Conservation (phyloP, 1,140 invertebrate genomes). For the Drosophila punjabiensis region DNA sequence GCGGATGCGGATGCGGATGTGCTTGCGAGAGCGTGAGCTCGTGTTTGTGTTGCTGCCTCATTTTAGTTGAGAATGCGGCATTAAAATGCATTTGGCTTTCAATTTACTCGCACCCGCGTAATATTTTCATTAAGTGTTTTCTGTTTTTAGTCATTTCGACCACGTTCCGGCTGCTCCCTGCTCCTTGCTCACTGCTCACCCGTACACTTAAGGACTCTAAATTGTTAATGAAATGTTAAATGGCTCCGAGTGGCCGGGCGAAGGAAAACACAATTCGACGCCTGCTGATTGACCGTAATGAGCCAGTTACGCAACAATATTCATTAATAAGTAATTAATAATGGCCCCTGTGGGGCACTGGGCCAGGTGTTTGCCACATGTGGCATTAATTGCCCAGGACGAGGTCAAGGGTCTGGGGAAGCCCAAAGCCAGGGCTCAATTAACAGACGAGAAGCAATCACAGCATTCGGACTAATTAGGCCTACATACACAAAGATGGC, state of each 20-base stretch:
- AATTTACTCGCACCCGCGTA: conserved; percentile 67
- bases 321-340: conserved; percentile 80
- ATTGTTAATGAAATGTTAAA: conserved; percentile 73
- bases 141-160: conserved; percentile 57
- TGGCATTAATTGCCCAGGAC: conserved; percentile 53
- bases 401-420: neutral
- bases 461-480: conserved; percentile 9
- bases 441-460: conserved; percentile 42
- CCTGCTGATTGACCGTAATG: conserved; percentile 59
- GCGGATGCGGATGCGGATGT: conserved; percentile 38
- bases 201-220: conserved; percentile 49
- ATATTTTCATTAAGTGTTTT: conserved; percentile 82
- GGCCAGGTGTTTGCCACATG: conserved; percentile 50
- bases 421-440: conserved; percentile 29
- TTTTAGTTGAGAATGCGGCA: conserved; percentile 77
- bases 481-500: conserved; percentile 1
- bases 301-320: conserved; percentile 58
- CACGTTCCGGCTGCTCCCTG: conserved; percentile 41
- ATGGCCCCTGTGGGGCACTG: conserved; percentile 25
- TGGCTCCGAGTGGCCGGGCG: conserved; percentile 46
- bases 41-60: conserved; percentile 40
- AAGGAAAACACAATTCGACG: conserved; percentile 42
- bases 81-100: conserved; percentile 84
- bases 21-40: conserved; percentile 23
- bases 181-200: neutral